Percentiles rank a stretch among this genome's conserved stretches.
Conservation (phyloP, 2,888 invertebrate genomes). For the Oscheius sp. region DNA sequence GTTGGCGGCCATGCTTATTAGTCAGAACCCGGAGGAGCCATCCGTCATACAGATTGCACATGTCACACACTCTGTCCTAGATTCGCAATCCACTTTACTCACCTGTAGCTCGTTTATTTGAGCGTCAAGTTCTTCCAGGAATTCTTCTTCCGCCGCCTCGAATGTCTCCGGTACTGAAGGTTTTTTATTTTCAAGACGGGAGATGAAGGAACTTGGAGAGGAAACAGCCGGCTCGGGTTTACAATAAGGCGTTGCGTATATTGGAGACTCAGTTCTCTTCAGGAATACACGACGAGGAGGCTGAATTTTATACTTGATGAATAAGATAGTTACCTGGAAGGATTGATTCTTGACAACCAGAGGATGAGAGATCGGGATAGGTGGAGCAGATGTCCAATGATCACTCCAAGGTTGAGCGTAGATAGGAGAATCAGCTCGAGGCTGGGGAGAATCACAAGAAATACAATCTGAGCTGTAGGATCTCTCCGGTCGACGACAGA, state of each 20-base stretch:
- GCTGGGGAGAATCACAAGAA: slow-evolving; percentile 30
- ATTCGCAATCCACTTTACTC: neutral
- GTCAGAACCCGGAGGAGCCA: slow-evolving; percentile 21
- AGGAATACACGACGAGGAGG: slow-evolving; percentile 7
- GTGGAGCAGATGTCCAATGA: slow-evolving; percentile 19
- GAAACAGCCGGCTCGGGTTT: slow-evolving; percentile 35
- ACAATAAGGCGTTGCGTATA: slow-evolving; percentile 24
- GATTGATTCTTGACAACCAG: slow-evolving; percentile 20
- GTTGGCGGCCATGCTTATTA: slow-evolving; percentile 10
- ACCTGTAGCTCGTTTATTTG: slow-evolving; percentile 54
- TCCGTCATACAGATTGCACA: slow-evolving; percentile 28
- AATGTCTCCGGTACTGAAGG: slow-evolving; percentile 9
- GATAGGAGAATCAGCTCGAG: slow-evolving; percentile 37
- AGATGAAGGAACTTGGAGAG: slow-evolving; percentile 19
- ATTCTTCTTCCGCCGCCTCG: slow-evolving; percentile 41
- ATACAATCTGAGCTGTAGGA: slow-evolving; percentile 33
- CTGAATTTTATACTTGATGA: neutral
- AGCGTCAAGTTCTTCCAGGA: slow-evolving; percentile 42
- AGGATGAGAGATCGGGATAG: neutral
- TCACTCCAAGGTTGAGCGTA: slow-evolving; percentile 51
- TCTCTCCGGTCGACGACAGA: slow-evolving; percentile 27
- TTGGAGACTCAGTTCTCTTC: slow-evolving; percentile 17
- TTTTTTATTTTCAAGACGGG: neutral
- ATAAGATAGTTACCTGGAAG: slow-evolving; percentile 12
- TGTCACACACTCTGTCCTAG: neutral